Evolutionary conservation across 1,140 invertebrate species (phyloP).

Genomic region (Arion vulgaris): DNA sequence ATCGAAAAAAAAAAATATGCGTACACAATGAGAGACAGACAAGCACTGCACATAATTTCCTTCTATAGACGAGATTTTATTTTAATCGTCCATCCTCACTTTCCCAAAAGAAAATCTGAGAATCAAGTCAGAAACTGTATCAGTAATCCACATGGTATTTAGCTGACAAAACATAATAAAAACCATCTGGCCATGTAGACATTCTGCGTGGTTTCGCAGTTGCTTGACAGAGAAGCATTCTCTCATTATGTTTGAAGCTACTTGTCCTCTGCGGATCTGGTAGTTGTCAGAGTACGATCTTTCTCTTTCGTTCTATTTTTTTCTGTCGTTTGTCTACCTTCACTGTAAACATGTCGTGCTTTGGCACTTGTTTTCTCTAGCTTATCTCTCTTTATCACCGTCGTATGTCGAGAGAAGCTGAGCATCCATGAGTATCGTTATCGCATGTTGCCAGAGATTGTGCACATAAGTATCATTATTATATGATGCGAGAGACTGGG

Average conservation of each 20-base stretch:
- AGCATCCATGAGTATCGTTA: too few species aligned
- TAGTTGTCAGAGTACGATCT: background rate
- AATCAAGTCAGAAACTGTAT: background rate
- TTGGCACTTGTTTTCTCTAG: too few species aligned
- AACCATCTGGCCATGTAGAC: background rate
- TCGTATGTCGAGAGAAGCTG: too few species aligned
- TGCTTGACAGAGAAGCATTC: background rate
- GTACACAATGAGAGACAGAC: too few species aligned
- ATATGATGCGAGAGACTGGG: too few species aligned
- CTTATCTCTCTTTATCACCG: too few species aligned
- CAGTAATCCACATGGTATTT: background rate
- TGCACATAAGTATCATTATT: too few species aligned
- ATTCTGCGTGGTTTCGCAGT: background rate
- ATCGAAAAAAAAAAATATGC: too few species aligned
- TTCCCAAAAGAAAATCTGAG: background rate
- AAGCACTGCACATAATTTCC: background rate
- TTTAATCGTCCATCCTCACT: background rate
- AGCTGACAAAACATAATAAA: background rate
- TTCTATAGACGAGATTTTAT: background rate
- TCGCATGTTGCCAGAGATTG: too few species aligned
- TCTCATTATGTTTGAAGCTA: background rate
- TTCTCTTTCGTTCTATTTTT: background rate
- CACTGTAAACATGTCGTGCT: too few species aligned
- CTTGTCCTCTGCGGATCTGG: background rate
- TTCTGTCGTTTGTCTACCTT: too few species aligned